phyloP scores from a whole-genome alignment of 2,113 vertebrate genomes.

The Aythya baeri region DNA sequence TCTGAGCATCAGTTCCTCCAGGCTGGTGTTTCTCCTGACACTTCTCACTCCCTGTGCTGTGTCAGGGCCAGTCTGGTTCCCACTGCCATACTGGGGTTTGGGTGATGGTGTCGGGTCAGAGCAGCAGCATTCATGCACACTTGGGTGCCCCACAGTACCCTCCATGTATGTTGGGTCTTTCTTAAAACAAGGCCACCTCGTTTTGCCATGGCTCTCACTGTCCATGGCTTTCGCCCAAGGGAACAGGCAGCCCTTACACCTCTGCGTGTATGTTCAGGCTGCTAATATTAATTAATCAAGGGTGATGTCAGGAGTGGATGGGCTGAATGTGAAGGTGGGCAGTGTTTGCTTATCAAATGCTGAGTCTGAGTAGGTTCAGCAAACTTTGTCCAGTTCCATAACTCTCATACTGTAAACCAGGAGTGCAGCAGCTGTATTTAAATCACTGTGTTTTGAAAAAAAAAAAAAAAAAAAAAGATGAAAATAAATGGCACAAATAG shows the following conservation, averaged over 20 bases:
- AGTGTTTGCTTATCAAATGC: background rate
- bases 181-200: background rate
- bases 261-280: no score
- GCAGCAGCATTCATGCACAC: rapidly evolving
- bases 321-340: background rate
- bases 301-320: background rate
- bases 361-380: background rate
- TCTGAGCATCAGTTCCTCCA: background rate
- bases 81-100: rapidly evolving
- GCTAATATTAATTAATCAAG: background rate
- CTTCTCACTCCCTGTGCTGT: background rate
- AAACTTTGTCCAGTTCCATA: background rate
- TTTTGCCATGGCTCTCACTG: background rate
- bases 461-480: no score
- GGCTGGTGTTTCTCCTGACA: background rate
- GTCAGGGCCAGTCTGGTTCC: background rate
- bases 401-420: background rate
- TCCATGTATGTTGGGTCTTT: rapidly evolving
- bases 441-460: background rate
- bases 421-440: background rate
- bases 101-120: rapidly evolving
- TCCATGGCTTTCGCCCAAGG: background rate
- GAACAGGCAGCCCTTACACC: background rate
- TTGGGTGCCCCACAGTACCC: background rate
- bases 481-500: background rate